Conservation (phyloP, 2,888 invertebrate genomes). For the Drosophila paranaensis region DNA sequence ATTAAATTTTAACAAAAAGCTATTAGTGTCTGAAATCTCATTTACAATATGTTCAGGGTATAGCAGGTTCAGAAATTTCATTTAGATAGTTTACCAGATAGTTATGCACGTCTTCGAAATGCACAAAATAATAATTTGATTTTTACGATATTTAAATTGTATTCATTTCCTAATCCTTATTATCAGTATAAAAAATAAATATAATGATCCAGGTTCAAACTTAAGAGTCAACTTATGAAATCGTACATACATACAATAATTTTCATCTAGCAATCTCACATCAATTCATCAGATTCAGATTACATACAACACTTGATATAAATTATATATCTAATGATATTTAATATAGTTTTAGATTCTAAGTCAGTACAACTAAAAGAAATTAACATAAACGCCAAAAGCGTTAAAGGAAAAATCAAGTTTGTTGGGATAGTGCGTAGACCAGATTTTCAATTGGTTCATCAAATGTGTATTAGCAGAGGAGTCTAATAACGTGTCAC, state of each 20-base stretch:
- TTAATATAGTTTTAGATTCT: constrained; percentile 63
- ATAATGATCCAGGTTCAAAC: not conserved
- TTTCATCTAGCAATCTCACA: constrained; percentile 2
- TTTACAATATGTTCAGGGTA: not conserved
- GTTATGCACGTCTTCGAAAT: not conserved
- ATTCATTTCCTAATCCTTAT: constrained; percentile 3
- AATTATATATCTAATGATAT: constrained; percentile 56
- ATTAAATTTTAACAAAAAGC: too few relatives aligned
- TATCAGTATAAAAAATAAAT: constrained; percentile 1
- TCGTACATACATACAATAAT: not conserved
- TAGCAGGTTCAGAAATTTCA: too few relatives aligned
- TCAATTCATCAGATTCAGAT: not conserved
- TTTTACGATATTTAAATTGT: not conserved
- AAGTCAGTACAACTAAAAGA: constrained; percentile 56
- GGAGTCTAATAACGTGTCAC: constrained; percentile 82
- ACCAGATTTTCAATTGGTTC: constrained; percentile 39
- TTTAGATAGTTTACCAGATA: not conserved
- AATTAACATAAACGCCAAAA: constrained; percentile 54
- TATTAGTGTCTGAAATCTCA: too few relatives aligned
- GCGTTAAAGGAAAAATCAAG: constrained; percentile 41
- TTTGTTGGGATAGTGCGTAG: constrained; percentile 22
- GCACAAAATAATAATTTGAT: not conserved
- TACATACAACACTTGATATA: constrained; percentile 20
- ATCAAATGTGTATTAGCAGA: constrained; percentile 1
- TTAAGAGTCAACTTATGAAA: constrained; percentile 7